Percentiles rank a stretch among this genome's conserved stretches.
These are phyloP conservation scores for Stegodyphus dumicola DNA, from an alignment of 1,140 invertebrate species.

Conservation along the genomic window DNA sequence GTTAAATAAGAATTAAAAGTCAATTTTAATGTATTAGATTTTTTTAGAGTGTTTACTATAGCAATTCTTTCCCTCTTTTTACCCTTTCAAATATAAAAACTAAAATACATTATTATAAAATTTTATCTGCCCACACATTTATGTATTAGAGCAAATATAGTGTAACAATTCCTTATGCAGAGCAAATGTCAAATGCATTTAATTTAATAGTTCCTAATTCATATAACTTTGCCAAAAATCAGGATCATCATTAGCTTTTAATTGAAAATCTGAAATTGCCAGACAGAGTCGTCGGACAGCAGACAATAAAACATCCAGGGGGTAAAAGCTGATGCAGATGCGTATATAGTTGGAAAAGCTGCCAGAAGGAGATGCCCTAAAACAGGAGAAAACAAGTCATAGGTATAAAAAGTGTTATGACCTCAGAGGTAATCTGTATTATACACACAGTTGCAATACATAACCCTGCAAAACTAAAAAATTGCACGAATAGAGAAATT, in stretches of 20 bases:
- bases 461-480: not conserved
- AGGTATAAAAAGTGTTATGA: too few species aligned
- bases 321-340: conserved; percentile 59
- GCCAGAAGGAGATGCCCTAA: conserved; percentile 15
- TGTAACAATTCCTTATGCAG: too few species aligned
- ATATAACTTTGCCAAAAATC: conserved; percentile 33
- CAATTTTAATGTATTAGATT: too few species aligned
- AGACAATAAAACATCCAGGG: conserved; percentile 46
- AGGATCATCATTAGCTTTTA: conserved; percentile 12
- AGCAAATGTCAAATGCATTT: not conserved
- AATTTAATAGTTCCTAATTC: not conserved
- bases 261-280: conserved; percentile 48
- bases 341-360: conserved; percentile 47
- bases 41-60: too few species aligned
- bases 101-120: not conserved
- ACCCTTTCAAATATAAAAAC: not conserved
- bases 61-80: not conserved
- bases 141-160: not conserved
- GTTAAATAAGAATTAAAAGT: too few species aligned
- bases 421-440: not conserved
- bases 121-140: not conserved
- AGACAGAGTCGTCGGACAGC: conserved; percentile 46
- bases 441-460: not conserved
- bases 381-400: not conserved
- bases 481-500: not conserved